Conservation (phyloP, 2,113 vertebrate species). For the Lycocorax pyrrhopterus region DNA sequence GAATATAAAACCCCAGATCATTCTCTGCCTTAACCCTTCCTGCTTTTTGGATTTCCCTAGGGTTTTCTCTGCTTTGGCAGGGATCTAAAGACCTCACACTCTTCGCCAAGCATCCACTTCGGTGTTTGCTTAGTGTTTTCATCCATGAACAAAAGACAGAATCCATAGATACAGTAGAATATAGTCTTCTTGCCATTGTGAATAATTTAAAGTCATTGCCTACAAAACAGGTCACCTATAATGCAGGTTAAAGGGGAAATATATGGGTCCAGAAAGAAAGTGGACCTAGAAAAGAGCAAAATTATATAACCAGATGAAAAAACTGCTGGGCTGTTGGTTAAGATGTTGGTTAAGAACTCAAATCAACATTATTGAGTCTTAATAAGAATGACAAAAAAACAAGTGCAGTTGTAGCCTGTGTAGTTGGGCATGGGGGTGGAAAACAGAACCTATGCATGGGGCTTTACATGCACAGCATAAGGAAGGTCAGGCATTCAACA, state of each 20-base stretch:
- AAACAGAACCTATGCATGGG: neutral
- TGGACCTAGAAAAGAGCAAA: neutral
- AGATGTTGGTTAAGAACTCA: neutral
- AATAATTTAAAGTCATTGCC: neutral
- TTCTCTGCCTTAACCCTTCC: neutral
- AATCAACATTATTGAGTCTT: neutral
- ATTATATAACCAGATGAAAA: neutral
- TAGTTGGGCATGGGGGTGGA: neutral
- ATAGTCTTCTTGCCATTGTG: neutral
- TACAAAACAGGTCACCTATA: neutral
- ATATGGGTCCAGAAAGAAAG: neutral
- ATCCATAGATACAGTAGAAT: neutral
- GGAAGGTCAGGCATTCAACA: neutral
- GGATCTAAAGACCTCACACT: neutral
- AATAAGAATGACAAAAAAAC: neutral
- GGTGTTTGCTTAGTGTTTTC: neutral
- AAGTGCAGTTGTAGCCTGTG: neutral
- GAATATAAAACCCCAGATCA: neutral
- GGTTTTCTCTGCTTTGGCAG: neutral
- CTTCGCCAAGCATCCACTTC: neutral
- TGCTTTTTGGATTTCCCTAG: neutral
- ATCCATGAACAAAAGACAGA: neutral
- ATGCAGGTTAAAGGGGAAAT: neutral
- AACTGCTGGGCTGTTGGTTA: neutral
- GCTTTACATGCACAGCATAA: neutral